These are phyloP conservation scores for Phyto melanocephala DNA, from an alignment of 2,888 invertebrate species.

Conservation along the genomic window DNA sequence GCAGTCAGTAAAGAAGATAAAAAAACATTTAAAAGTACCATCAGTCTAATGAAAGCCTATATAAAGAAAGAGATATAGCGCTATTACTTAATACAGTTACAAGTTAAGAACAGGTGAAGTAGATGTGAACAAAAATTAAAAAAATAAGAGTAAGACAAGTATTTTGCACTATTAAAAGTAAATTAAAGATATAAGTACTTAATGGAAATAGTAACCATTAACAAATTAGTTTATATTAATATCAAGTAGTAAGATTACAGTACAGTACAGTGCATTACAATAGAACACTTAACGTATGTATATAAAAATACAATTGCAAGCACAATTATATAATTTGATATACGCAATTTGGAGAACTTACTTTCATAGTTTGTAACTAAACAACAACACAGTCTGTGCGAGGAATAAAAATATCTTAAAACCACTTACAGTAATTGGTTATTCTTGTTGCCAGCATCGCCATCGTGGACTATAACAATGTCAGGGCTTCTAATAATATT, in stretches of 20 bases:
- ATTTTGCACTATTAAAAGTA: too few relatives aligned
- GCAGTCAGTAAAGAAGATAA: not conserved
- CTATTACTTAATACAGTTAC: not conserved
- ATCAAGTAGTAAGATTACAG: not conserved
- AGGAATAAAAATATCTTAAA: not conserved
- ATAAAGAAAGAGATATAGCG: not conserved
- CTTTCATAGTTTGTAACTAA: not conserved
- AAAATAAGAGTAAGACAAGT: too few relatives aligned
- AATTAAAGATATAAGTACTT: too few relatives aligned
- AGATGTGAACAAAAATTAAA: not conserved
- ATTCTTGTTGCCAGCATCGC: not conserved
- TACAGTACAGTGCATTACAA: not conserved
- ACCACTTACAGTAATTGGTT: conserved; percentile 21
- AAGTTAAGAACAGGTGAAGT: not conserved
- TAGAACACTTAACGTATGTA: not conserved
- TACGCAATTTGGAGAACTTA: not conserved
- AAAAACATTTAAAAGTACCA: not conserved
- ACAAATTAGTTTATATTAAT: not conserved
- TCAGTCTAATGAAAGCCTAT: not conserved
- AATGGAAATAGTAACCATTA: too few relatives aligned
- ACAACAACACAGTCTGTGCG: not conserved
- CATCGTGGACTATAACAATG: conserved; percentile 27
- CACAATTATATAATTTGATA: conserved; percentile 22
- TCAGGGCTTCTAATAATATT: conserved; percentile 34
- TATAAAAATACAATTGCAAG: conserved; percentile 3